Conservation (phyloP, 2,113 vertebrate genomes). For the Lepidothrix coronata region DNA sequence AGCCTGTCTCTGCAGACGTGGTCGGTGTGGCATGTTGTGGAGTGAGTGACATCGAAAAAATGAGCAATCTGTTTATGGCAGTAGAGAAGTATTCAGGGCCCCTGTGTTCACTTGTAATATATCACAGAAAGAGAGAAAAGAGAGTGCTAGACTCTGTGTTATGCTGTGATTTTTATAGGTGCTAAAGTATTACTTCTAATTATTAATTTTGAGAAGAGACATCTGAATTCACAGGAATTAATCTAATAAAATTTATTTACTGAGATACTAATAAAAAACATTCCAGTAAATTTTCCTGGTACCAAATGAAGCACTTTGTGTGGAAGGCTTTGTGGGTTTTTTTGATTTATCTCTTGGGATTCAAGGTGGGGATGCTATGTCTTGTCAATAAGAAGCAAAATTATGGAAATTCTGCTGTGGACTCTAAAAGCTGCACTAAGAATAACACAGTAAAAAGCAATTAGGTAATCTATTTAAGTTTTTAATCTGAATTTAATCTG, state of each 20-base stretch:
- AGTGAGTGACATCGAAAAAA: conserved; percentile 50
- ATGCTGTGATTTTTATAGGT: background rate
- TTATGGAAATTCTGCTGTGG: background rate
- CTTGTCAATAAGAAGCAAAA: background rate
- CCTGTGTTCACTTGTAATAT: background rate
- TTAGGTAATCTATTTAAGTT: background rate
- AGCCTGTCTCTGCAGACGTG: background rate
- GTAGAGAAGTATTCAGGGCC: background rate
- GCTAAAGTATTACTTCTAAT: conserved; percentile 5
- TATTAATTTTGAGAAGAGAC: background rate
- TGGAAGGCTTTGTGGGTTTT: background rate
- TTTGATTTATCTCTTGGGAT: background rate
- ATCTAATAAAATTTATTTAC: background rate
- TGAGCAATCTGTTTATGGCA: conserved; percentile 46
- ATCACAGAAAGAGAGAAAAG: background rate
- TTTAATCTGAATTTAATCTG: background rate
- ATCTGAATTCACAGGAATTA: background rate
- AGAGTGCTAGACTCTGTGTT: background rate
- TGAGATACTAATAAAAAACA: background rate
- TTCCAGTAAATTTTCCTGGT: background rate
- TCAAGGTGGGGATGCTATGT: rapidly evolving
- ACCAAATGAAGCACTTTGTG: background rate
- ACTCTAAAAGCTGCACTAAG: background rate
- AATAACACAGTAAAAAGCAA: background rate
- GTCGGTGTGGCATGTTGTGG: background rate